phyloP scores from a whole-genome alignment of 2,888 invertebrate species.

The Meiosimyza decipiens region DNA sequence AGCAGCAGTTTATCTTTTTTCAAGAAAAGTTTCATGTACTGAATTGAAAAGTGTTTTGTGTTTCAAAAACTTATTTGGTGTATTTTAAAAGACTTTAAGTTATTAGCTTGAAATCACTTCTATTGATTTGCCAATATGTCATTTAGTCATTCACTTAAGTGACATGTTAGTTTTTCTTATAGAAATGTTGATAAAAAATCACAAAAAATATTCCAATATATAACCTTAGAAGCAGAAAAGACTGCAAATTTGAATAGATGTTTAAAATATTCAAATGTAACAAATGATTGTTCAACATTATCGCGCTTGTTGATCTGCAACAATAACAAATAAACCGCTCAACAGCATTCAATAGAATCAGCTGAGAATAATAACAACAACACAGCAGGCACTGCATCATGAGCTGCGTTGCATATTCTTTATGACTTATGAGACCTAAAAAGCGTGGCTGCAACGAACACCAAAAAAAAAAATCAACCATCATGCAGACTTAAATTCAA shows the following conservation, averaged over 20 bases:
- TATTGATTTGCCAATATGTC: too few relatives aligned
- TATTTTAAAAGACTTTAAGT: neutral
- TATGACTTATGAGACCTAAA: conserved; percentile 11
- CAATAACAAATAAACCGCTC: conserved; percentile 25
- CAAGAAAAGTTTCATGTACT: too few relatives aligned
- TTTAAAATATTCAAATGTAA: neutral
- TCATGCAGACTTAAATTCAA: neutral
- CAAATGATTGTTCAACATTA: conserved; percentile 39
- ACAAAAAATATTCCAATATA: too few relatives aligned
- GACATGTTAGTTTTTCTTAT: too few relatives aligned
- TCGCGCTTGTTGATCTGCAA: conserved; percentile 39
- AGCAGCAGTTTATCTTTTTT: conserved; percentile 45
- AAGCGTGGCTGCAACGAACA: conserved; percentile 1
- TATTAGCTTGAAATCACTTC: too few relatives aligned
- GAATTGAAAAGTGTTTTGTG: neutral
- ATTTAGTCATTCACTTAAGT: too few relatives aligned
- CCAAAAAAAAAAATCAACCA: neutral
- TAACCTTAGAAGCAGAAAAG: too few relatives aligned
- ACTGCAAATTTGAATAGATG: neutral
- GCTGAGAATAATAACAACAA: neutral
- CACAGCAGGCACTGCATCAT: neutral
- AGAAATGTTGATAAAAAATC: too few relatives aligned
- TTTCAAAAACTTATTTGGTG: neutral
- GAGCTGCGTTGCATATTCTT: neutral
- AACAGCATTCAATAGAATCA: conserved; percentile 9